Evolutionary conservation across 2,113 vertebrate species (phyloP), one percentile per base, ranked within the genome.

Genomic region (Mixornis gularis): DNA sequence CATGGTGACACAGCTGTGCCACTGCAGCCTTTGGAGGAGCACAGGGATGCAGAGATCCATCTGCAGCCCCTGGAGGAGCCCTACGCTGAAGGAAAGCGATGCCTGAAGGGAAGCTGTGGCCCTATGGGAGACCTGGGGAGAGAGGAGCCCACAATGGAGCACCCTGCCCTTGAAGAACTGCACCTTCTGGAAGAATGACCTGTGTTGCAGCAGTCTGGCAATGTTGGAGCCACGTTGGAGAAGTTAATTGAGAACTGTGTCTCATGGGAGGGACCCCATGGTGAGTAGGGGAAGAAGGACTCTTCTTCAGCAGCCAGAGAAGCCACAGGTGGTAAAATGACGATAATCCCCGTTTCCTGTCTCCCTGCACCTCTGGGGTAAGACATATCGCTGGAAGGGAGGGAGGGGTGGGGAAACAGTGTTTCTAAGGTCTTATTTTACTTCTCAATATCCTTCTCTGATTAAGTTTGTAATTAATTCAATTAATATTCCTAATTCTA

Each of bases 211-310:
- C 53, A 41, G 15, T 34, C 51, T 51, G 25, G 7, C 4, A 29
- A 29, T 9, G 17, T 17, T 16, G 10, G 26, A 60, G 9, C 6
- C 16, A 7, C 0, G 0, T 2, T 25, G 25, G 30, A 81, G 36
- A 41, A 81, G 15, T 41, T 41, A 3, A 51, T 30, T 16, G 25
- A 34, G 36, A 24, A 12, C 9, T 19, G 4, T 29, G 19, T 41
- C 14, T 9, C 16, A 13, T 41, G 30, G 36, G 25, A 69, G 6
- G 19, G 9, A n/a, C 16, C 12, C 24, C 30, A 59, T 0, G 0
- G 2, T 29, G 9, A 15, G 9, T 34, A 80, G 34, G 4, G 24
- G 21, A 34, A 34, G 22, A 49, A 58, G 17, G 22, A 21, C 9
- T 41, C 34, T 6, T 49, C 6, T 17, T 41, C 34, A 59, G 53